Base-by-base conservation (phyloP, 2,888 invertebrate species). In the Drosophila bunnanda region DNA sequence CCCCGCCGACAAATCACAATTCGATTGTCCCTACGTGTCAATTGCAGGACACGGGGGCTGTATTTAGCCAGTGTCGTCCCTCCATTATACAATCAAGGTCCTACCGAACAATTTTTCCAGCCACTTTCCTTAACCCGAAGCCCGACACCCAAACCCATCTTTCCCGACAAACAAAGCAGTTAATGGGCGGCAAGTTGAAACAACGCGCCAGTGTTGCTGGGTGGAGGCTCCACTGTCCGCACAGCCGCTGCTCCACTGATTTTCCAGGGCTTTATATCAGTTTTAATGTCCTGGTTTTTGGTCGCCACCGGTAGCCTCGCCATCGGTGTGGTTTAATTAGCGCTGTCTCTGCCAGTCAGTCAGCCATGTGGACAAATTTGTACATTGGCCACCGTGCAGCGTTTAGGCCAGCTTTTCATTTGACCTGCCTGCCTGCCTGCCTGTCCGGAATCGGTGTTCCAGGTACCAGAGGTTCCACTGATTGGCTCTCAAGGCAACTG, bases 1-100 rank as follows among this genome's bases (percentile, higher is more conserved):
- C 54, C 22, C 61, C 66, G 43, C 59, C 69, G 54, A 70, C 77
- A 85, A 89, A 89, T 85, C 88, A 82, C 88, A 86, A 78, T 89
- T 89, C 88, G 88, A 89, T 85, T 89, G 89, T 80, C 75, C 77
- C 83, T 77, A 76, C 78, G 88, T 89, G 89, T 88, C 89, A 89
- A 76, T 85, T 86, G 82, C 89, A 85, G 86, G 75, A 76, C 65
- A 72, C 53, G 68, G 44, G 52, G 64, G 76, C 71, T 76, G 82
- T 72, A 82, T 79, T 84, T 82, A 70, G 70, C 86, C 78, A 69
- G 68, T 67, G 48, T 66, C 67, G 53, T 68, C 70, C 79, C 30
- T 74, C 76, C 75, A 82, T 82, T 88, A 82, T 88, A 88, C 85
- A 88, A 82, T 83, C 87, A 81, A 87, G 57, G 53, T 72, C 41